Evolutionary conservation across 2,113 vertebrate species (phyloP).

Genomic region (Verasper variegatus): DNA sequence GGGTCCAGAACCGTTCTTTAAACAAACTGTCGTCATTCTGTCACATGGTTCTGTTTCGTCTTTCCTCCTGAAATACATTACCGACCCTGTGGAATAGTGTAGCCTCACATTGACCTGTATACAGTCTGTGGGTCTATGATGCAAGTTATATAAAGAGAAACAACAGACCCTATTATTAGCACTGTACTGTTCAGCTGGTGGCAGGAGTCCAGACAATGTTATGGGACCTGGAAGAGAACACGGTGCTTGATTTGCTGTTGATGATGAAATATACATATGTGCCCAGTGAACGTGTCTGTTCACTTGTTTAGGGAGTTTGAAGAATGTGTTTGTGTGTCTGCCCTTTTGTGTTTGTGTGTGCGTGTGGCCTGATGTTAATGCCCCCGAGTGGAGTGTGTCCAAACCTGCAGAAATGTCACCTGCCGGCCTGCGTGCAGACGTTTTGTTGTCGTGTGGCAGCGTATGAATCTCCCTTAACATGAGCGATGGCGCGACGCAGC

Average conservation of each 20-base stretch:
- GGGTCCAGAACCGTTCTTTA: too few species aligned
- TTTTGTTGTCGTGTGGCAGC: constrained; percentile 47
- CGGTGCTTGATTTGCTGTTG: too few species aligned
- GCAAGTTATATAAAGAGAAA: constrained; percentile 40
- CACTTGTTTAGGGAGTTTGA: neutral
- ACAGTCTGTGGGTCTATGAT: constrained; percentile 22
- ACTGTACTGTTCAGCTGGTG: constrained; percentile 39
- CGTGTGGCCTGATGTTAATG: constrained; percentile 25
- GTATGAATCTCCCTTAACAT: constrained; percentile 61
- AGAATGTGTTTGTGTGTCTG: neutral
- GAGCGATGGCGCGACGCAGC: constrained; percentile 47
- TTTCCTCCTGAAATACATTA: too few species aligned
- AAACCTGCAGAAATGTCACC: constrained; percentile 63
- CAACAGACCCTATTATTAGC: constrained; percentile 54
- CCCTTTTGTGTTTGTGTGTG: neutral
- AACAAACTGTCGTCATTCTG: too few species aligned
- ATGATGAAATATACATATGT: neutral
- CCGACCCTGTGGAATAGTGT: too few species aligned
- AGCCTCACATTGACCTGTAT: too few species aligned
- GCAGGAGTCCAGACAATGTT: constrained; percentile 20
- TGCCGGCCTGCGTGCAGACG: constrained; percentile 26
- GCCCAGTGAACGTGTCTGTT: neutral
- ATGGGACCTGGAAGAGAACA: neutral
- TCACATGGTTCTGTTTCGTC: too few species aligned
- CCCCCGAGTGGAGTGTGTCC: constrained; percentile 34